Evolutionary conservation across 1,140 invertebrate species (phyloP), one percentile per base, ranked within the genome.

Genomic region (Drosophila mauritiana): DNA sequence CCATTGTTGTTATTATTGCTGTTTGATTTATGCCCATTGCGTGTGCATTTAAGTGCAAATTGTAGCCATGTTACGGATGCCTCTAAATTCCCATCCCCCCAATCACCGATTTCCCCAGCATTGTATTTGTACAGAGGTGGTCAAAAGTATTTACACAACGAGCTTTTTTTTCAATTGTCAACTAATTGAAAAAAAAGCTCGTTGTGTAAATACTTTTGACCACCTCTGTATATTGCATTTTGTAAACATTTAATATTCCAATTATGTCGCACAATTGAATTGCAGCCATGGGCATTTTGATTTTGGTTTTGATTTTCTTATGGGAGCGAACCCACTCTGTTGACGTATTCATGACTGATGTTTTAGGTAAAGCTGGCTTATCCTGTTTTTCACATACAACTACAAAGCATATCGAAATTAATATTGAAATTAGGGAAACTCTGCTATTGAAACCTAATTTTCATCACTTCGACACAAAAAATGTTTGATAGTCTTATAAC

Each of bases 211-310:
- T n/a, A n/a, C n/a, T n/a, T n/a, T n/a, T n/a, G n/a, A n/a, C n/a
- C n/a, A n/a, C n/a, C n/a, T n/a, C n/a, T n/a, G n/a, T 73, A 70
- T 86, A 76, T 86, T 86, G 70, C 64, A 82, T 88, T 88, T 86
- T 82, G 83, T 86, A 88, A 86, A 86, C 82, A 86, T 86, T 86
- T 86, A 88, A 86, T 86, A 88, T 82, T 86, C 83, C 82, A 86
- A 88, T 86, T 86, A 86, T 86, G 82, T 73, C 51, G 70, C 75
- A 81, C 82, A 86, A 86, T 86, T 86, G 74, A 86, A 88, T 88
- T 82, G 78, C 43, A 62, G 46, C 70, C 46, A 74, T 64, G 65
- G 69, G 63, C 73, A 86, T 82, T 76, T 69, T 75, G 40, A 55
- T 36, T 49, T 72, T 22, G 53, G 51, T 25, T 72, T 42, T 63